Evolutionary conservation across 2,888 invertebrate genomes (phyloP), one percentile per base, ranked within the genome.

Genomic region (Argyresthia albistria): DNA sequence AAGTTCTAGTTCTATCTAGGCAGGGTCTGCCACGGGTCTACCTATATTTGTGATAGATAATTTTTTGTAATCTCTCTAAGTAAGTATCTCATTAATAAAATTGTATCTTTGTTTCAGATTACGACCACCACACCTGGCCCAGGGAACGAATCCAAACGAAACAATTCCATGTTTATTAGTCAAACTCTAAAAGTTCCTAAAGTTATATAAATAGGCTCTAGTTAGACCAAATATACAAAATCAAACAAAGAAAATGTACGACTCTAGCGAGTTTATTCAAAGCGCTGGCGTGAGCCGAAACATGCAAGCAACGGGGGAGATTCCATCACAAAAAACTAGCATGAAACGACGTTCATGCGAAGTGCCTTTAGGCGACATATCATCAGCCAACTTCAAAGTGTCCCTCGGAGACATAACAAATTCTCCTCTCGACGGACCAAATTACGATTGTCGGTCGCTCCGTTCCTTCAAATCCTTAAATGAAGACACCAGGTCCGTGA

Each of bases 321-420:
- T 87, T 0, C 87, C 87, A 0, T 78, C 83, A 7, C 84, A 84
- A 55, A 86, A 86, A 61, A 80, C 83, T 0, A 82, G 81, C 51
- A 86, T 87, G 87, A 87, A 87, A 56, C 63, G 87, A 6, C 69
- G 87, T 0, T 86, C 87, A 0, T 86, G 87, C 61, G 87, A 87
- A 55, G 87, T 87, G 0, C 87, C 87, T 37, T 63, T 87, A 61
- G 87, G 87, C 9, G 87, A 87, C 43, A 82, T 86, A 51, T 78
- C 84, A 0, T 74, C 81, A 0, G 82, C 80, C 56, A 86, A 82
- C 60, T 87, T 87, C 58, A 87, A 87, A 61, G 79, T 87, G n/a
- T 87, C 87, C 6, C 53, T 86, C 55, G 81, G 78, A 0, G 86
- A 87, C 56, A 71, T 87, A 6, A 78, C 82, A 0, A 73, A 63